Conservation (phyloP, 2,888 invertebrate species). For the Rhogogaster chlorosoma region DNA sequence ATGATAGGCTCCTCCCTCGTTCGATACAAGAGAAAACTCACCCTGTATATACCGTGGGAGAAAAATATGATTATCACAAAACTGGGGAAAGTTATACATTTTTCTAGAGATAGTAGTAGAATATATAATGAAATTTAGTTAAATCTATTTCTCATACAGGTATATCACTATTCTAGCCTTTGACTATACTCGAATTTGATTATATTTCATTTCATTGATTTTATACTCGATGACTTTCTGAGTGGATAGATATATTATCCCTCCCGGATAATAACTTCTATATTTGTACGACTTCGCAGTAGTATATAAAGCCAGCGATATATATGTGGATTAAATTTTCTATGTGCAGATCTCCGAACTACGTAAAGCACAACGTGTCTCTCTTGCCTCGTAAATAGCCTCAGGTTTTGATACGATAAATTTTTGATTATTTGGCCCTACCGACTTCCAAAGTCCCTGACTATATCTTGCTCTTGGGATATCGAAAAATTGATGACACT, state of each 20-base stretch:
- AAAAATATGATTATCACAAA: background rate
- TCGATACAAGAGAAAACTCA: too few relatives aligned
- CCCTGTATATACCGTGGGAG: too few relatives aligned
- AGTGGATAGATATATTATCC: background rate
- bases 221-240: too few relatives aligned
- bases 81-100: too few relatives aligned
- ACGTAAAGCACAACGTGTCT: background rate
- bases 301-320: background rate
- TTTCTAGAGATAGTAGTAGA: too few relatives aligned
- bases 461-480: slow-evolving; percentile 8
- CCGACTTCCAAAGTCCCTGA: background rate
- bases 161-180: background rate
- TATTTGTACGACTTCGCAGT: background rate
- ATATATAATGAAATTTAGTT: background rate
- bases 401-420: slow-evolving; percentile 23
- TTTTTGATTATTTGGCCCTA: slow-evolving; percentile 19
- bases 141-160: background rate
- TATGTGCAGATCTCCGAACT: background rate
- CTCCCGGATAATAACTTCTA: background rate
- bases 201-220: too few relatives aligned
- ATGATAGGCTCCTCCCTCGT: too few relatives aligned
- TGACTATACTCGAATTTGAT: too few relatives aligned
- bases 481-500: slow-evolving; percentile 39
- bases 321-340: slow-evolving; percentile 5
- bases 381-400: slow-evolving; percentile 18